Evolutionary conservation across 23 tunicate genomes (phyloP).

Genomic region (Aplidium turbinatum): DNA sequence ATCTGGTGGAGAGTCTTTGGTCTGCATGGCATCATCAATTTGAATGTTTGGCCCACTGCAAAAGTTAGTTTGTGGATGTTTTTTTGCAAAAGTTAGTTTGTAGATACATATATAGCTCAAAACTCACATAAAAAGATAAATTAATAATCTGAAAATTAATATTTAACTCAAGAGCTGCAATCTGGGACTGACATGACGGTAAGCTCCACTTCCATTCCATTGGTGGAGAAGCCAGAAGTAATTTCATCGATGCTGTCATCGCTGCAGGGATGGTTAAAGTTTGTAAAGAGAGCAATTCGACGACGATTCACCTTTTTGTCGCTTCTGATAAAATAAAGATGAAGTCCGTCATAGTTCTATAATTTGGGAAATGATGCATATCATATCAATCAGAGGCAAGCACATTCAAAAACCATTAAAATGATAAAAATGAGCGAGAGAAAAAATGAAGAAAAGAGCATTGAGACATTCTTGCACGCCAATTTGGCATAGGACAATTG

Average conservation of each 20-base stretch:
- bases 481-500: no score
- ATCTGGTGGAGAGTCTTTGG: not conserved
- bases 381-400: not conserved
- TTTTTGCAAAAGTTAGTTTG: no score
- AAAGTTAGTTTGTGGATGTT: no score
- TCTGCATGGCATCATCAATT: not conserved
- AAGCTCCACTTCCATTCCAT: constrained; percentile 49
- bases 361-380: not conserved
- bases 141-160: no score
- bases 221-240: constrained; percentile 40
- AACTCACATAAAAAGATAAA: no score
- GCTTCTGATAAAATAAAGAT: constrained; percentile 12
- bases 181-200: constrained; percentile 39
- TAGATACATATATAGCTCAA: no score
- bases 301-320: constrained; percentile 51
- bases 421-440: no score
- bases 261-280: constrained; percentile 55
- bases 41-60: not conserved
- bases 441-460: no score
- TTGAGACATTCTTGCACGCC: no score
- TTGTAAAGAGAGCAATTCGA: constrained; percentile 60
- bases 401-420: not conserved
- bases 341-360: not conserved
- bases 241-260: constrained; percentile 65
- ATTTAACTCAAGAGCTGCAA: not conserved